Evolutionary conservation across 2,888 invertebrate species (phyloP).

Genomic region (Sabatieria punctata): DNA sequence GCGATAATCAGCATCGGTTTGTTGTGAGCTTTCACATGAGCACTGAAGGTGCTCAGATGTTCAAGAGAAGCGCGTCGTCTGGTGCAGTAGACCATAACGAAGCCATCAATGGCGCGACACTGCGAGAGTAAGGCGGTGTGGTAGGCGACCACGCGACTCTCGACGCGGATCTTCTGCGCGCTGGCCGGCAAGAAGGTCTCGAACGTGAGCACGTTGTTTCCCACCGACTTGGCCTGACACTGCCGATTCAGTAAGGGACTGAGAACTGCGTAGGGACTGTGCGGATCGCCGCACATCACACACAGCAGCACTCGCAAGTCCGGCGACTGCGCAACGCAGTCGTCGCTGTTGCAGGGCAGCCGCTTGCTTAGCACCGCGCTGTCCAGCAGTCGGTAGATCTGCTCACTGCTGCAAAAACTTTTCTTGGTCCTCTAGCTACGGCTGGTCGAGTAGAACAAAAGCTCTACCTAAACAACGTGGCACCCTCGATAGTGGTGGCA

Average conservation of each 20-base stretch:
- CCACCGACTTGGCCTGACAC: conserved; percentile 43
- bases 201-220: conserved; percentile 54
- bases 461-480: conserved; percentile 25
- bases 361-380: conserved; percentile 54
- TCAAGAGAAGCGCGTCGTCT: conserved; percentile 83
- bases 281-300: conserved; percentile 89
- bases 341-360: background rate
- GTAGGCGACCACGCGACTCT: conserved; percentile 76
- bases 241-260: conserved; percentile 70
- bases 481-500: conserved; percentile 37
- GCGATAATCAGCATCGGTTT: conserved; percentile 72
- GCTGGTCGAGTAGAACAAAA: too few species aligned
- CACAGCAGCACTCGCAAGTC: conserved; percentile 53
- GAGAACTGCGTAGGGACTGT: conserved; percentile 68
- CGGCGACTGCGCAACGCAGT: too few species aligned
- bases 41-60: conserved; percentile 68
- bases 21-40: conserved; percentile 42
- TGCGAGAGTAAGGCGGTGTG: conserved; percentile 52
- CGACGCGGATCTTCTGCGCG: conserved; percentile 59
- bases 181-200: conserved; percentile 63
- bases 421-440: too few species aligned
- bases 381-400: conserved; percentile 48
- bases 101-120: conserved; percentile 54
- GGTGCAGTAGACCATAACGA: conserved; percentile 80
- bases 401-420: conserved; percentile 28